These are phyloP conservation scores for Trididemnum clinides DNA, from an alignment of 23 tunicate genomes.

Conservation along the genomic window DNA sequence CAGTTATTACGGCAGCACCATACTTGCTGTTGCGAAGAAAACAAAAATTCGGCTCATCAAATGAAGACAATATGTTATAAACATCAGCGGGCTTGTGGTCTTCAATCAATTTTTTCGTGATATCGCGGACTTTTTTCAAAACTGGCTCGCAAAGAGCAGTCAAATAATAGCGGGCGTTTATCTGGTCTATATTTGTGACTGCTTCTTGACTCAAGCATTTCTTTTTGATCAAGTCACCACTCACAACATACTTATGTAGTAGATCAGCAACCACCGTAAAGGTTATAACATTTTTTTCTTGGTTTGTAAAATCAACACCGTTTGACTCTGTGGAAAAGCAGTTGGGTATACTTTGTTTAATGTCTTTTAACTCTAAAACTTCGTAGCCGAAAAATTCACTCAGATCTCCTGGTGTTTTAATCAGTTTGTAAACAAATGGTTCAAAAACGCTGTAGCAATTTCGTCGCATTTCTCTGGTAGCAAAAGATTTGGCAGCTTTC, in stretches of 20 bases:
- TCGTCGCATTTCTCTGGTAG: neutral
- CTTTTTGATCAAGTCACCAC: constrained; percentile 29
- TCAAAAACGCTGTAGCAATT: neutral
- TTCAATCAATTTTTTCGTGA: neutral
- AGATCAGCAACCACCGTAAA: neutral
- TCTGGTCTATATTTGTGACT: constrained; percentile 35
- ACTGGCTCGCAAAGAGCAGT: constrained; percentile 1
- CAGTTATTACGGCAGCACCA: constrained; percentile 9
- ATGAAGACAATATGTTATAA: neutral
- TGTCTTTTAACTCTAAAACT: constrained; percentile 7
- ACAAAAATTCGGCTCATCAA: constrained; percentile 11
- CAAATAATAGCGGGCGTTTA: constrained; percentile 40
- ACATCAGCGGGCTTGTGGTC: neutral
- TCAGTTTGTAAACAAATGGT: neutral
- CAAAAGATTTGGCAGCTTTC: constrained; percentile 10
- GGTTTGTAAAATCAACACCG: neutral
- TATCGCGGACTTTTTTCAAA: neutral
- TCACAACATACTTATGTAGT: constrained; percentile 6
- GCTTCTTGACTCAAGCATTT: constrained; percentile 30
- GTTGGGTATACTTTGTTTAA: neutral
- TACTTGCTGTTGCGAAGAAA: constrained; percentile 34
- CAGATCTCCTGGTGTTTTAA: neutral
- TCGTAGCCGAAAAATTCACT: constrained; percentile 41
- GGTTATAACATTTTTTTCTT: neutral
- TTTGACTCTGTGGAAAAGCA: neutral